Base-by-base conservation (phyloP, 2,888 invertebrate genomes). In the Ischnura elegans region DNA sequence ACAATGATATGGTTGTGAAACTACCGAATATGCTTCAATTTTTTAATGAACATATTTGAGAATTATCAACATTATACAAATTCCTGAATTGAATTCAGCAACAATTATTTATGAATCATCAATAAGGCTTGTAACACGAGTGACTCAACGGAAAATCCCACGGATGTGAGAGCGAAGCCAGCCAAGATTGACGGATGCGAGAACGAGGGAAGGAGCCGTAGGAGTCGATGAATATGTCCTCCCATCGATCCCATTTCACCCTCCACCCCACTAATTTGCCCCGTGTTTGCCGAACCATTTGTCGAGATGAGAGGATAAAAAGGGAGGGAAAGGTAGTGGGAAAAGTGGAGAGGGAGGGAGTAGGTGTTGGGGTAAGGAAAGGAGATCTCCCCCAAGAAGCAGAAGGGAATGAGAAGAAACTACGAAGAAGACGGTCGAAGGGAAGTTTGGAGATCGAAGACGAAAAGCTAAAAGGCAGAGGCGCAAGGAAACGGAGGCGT, bases 231-330 rank as follows among this genome's bases (percentile, higher is more conserved):
- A 76, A 76, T 36, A 29, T 21, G 25, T 29, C 76, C 76, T 61
- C 1, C 61, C 61, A 25, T 25, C 61, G 25, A 21, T 25, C 25
- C 61, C 76, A 6, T 16, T 36, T 13, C 76, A 13, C 29, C 29
- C 36, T 10, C 6, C 0, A 10, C 76, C 36, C 29, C 76, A 36
- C 76, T 76, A 76, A 76, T 76, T 76, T 76, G 76, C 36, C 3
- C 76, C 76, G 76, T 36, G 76, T 76, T 76, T 76, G 76, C 36
- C 76, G 76, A 76, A 29, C 76, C 76, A 36, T 76, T 76, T 76
- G 10, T 36, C 76, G 29, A n/a, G n/a, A n/a, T n/a, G 29, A 76
- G 76, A 5, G 36, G 25, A 51, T 19, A 19, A 13, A 47, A 47
- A 13, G 51, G 51, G 19, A 51, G 76, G 76, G 10, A 8, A 36